Percentiles rank a stretch among this genome's conserved stretches.
Conservation (phyloP, 1,140 invertebrate genomes). For the Heliconius hermathena region DNA sequence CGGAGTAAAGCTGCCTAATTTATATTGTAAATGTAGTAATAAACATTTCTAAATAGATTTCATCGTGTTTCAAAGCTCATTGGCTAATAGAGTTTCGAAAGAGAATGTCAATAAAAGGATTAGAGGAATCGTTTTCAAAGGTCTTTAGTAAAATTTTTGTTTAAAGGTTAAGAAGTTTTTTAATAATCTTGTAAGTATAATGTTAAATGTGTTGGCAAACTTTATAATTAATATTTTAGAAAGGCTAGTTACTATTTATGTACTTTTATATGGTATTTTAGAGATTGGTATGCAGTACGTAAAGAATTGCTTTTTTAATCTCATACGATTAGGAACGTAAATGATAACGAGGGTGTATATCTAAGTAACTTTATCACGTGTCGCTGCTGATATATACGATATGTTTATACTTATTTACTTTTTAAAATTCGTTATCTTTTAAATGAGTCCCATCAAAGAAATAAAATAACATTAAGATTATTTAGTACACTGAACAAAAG, state of each 20-base stretch:
- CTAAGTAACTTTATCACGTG: too few species aligned
- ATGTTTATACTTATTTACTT: too few species aligned
- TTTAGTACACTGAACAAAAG: too few species aligned
- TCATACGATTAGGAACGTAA: too few species aligned
- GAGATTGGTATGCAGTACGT: too few species aligned
- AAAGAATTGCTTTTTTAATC: too few species aligned
- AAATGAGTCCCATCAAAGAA: too few species aligned
- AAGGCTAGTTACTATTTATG: background rate
- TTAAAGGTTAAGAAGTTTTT: background rate
- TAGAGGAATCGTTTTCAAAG: background rate
- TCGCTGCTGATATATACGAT: too few species aligned
- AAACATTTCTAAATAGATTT: conserved; percentile 25
- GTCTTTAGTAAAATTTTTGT: background rate
- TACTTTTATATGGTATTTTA: too few species aligned
- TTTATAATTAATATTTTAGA: background rate
- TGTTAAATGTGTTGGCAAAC: background rate
- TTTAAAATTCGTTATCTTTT: too few species aligned
- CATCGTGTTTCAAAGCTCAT: conserved; percentile 14
- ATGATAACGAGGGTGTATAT: too few species aligned
- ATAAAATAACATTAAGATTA: too few species aligned
- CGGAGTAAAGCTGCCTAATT: conserved; percentile 18
- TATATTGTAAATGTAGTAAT: conserved; percentile 25
- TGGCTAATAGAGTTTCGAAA: conserved; percentile 21
- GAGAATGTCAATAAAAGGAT: conserved; percentile 25
- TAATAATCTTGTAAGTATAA: background rate